A percentile compares a stretch with the other conserved stretches of the same genome.
phyloP scores from a whole-genome alignment of 1,140 invertebrate species.

The Teleopsis dalmanni region DNA sequence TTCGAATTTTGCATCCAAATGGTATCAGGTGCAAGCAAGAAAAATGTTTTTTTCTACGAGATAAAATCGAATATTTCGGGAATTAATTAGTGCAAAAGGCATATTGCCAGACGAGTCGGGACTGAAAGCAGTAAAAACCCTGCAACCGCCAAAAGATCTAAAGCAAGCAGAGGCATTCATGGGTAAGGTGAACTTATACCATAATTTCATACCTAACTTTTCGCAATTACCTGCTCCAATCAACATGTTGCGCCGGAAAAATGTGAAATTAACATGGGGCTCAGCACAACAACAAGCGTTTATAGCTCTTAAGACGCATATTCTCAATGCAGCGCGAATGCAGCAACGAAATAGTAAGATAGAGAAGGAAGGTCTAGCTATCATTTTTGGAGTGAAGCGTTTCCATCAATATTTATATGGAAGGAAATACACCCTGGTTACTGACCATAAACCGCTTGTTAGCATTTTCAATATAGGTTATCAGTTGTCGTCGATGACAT shows the following conservation, averaged over 20 bases:
- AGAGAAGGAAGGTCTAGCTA: conserved; percentile 49
- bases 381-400: conserved; percentile 46
- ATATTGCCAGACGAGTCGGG: conserved; percentile 15
- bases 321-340: conserved; percentile 16
- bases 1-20: conserved; percentile 15
- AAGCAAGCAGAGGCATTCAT: conserved; percentile 25
- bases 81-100: conserved; percentile 23
- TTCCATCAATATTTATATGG: conserved; percentile 50
- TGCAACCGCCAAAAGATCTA: conserved; percentile 22
- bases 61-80: conserved; percentile 24
- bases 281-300: conserved; percentile 10
- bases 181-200: conserved; percentile 24
- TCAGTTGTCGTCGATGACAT: conserved; percentile 19
- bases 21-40: conserved; percentile 16
- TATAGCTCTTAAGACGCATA: neutral
- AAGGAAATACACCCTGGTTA: conserved; percentile 42
- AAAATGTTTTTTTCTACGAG: conserved; percentile 21
- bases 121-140: conserved; percentile 15
- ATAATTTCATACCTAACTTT: conserved; percentile 23
- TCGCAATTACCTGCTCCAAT: conserved; percentile 15
- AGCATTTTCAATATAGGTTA: conserved; percentile 28
- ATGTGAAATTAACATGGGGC: conserved; percentile 19
- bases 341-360: conserved; percentile 46
- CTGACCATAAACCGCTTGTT: conserved; percentile 47
- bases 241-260: conserved; percentile 11